Evolutionary conservation across 2,888 invertebrate species (phyloP), one percentile per base, ranked within the genome.

Genomic region (Trissoscelio sp.): DNA sequence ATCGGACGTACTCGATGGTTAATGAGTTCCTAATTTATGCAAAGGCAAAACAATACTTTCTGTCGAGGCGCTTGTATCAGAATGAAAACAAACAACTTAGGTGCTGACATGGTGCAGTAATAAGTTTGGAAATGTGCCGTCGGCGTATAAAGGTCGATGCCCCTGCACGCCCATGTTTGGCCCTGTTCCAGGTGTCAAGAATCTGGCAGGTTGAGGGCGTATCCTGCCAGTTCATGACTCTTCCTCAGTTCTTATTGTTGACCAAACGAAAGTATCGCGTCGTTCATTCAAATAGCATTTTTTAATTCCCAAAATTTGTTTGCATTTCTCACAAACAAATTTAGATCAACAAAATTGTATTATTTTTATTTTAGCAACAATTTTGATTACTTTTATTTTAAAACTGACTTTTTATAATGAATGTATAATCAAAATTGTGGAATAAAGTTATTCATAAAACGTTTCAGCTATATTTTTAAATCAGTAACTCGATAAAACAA

Each of bases 141-240:
- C 88, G 88, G 88, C 89, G 87, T 88, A 86, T 67, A 82, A 82
- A 88, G 89, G 88, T 88, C 88, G 87, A 87, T 86, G 87, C 86
- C 87, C 87, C 77, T 64, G 79, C 73, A 79, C 80, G 85, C 79
- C 81, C 84, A 83, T 86, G 84, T 86, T 89, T 90, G 90, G 90
- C 89, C 84, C 77, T 70, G 85, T 89, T 88, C 90, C 90, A 90
- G 88, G 88, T 90, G 89, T 90, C 89, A 88, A 89, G 88, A 88
- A 88, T 88, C 87, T 69, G 62, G 79, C 79, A 82, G 72, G 79
- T 77, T 82, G 82, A 82, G 84, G 84, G 85, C 87, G 86, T 86
- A 85, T 84, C 86, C 84, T 84, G 84, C 83, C 86, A 79, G 80
- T 82, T 85, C 80, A 79, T 82, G 79, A 77, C 75, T 84, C 82